A percentile compares a stretch with the other conserved stretches of the same genome.
These are phyloP conservation scores for Lepeophtheirus salmonis DNA, from an alignment of 1,140 invertebrate genomes.

Conservation along the genomic window DNA sequence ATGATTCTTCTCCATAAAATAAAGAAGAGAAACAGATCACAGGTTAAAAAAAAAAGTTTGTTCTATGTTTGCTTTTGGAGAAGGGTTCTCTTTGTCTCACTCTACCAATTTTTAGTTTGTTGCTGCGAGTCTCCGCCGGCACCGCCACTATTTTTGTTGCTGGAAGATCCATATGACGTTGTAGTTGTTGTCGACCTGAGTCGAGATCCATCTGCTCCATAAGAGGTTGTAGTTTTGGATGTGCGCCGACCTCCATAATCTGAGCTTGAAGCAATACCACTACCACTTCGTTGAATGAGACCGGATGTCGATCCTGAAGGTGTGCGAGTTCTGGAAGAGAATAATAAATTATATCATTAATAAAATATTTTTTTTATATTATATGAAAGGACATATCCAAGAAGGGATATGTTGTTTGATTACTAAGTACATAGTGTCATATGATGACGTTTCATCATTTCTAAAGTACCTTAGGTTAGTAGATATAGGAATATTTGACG, in stretches of 20 bases:
- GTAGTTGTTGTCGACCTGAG: slow-evolving; percentile 7
- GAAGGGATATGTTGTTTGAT: no score
- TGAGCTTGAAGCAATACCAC: not conserved
- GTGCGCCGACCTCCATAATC: not conserved
- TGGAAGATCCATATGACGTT: not conserved
- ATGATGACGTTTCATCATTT: no score
- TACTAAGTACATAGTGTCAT: no score
- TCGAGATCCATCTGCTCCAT: slow-evolving; percentile 11
- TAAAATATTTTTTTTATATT: not conserved
- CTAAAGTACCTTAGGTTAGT: slow-evolving; percentile 20
- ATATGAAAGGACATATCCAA: no score
- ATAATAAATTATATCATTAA: no score
- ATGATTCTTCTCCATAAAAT: no score
- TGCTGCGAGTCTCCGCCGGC: no score
- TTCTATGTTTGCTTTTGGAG: not conserved
- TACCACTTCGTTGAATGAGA: slow-evolving; percentile 8
- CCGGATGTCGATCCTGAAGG: slow-evolving; percentile 4
- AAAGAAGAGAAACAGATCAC: no score
- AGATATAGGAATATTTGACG: slow-evolving; percentile 21
- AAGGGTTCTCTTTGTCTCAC: no score
- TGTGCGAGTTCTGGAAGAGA: slow-evolving; percentile 11
- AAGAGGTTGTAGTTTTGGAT: slow-evolving; percentile 15
- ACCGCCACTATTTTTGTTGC: no score
- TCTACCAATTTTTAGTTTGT: not conserved
- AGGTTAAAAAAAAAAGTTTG: not conserved